phyloP scores from a whole-genome alignment of 1,140 invertebrate species.

The Calliopsis andreniformis region DNA sequence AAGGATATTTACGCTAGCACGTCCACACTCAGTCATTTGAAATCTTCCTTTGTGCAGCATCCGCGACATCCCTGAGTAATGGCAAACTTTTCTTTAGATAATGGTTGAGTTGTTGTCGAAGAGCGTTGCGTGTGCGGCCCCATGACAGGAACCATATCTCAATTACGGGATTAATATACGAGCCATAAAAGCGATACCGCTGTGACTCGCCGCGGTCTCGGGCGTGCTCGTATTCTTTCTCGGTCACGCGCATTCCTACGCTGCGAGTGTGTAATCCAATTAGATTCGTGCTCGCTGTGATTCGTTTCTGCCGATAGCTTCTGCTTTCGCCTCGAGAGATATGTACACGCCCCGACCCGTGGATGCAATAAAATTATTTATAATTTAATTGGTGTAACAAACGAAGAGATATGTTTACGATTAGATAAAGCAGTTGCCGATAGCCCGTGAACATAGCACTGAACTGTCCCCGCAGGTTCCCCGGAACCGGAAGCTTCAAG shows the following conservation, averaged over 20 bases:
- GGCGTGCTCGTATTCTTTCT: slow-evolving; percentile 57
- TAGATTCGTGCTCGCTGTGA: slow-evolving; percentile 50
- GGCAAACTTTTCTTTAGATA: slow-evolving; percentile 54
- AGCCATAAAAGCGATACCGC: slow-evolving; percentile 70
- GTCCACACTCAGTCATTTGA: neutral
- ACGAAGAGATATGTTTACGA: too few relatives aligned
- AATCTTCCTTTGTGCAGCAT: slow-evolving; percentile 10
- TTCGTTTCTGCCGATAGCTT: slow-evolving; percentile 37
- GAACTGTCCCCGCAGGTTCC: slow-evolving; percentile 49
- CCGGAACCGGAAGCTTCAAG: neutral
- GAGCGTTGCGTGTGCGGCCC: slow-evolving; percentile 63
- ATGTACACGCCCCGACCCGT: neutral
- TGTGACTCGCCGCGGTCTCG: slow-evolving; percentile 6
- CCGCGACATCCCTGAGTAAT: slow-evolving; percentile 15
- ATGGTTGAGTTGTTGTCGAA: slow-evolving; percentile 65
- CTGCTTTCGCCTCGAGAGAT: slow-evolving; percentile 5
- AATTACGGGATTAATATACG: slow-evolving; percentile 75
- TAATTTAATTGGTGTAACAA: too few relatives aligned
- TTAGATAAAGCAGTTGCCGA: neutral
- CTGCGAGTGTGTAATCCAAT: slow-evolving; percentile 72
- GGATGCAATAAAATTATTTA: too few relatives aligned
- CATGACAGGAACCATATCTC: slow-evolving; percentile 70
- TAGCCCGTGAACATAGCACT: slow-evolving; percentile 26
- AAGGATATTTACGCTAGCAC: neutral
- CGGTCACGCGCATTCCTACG: slow-evolving; percentile 53